These are phyloP conservation scores for Chamaea fasciata DNA, from an alignment of 2,113 vertebrate genomes.

Conservation along the genomic window DNA sequence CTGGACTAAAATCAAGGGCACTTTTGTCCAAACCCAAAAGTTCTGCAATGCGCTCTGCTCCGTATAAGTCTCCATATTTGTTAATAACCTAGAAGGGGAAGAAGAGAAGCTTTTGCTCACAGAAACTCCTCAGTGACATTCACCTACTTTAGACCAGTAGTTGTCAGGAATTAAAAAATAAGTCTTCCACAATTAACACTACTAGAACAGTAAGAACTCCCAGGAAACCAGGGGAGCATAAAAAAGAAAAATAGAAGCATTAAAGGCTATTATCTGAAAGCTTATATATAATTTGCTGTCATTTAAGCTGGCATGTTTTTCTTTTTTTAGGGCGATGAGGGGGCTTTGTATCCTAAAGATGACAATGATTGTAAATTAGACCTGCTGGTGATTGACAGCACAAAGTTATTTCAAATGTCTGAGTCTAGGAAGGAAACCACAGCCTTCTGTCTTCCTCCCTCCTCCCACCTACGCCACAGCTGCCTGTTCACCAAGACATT, in stretches of 20 bases:
- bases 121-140: background rate
- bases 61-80: constrained; percentile 95
- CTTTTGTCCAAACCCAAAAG: constrained; percentile 95
- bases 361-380: constrained; percentile 33
- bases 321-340: constrained; percentile 28
- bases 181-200: background rate
- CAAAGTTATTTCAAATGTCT: background rate
- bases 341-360: constrained; percentile 23
- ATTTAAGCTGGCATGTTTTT: constrained; percentile 46
- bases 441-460: constrained; percentile 14
- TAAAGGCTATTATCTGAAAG: constrained; percentile 31
- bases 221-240: background rate
- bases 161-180: background rate
- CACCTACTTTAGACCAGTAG: background rate
- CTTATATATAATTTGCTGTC: constrained; percentile 43
- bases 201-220: constrained; percentile 26
- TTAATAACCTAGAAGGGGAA: constrained; percentile 87
- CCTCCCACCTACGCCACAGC: background rate
- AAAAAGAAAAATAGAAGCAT: constrained; percentile 16
- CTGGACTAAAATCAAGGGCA: constrained; percentile 94
- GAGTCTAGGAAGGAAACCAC: constrained; percentile 16
- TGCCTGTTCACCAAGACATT: background rate
- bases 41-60: constrained; percentile 94
- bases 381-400: constrained; percentile 21
- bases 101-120: background rate